phyloP scores from a whole-genome alignment of 64 coral and sea anemone species.

The Orbicella faveolata region DNA sequence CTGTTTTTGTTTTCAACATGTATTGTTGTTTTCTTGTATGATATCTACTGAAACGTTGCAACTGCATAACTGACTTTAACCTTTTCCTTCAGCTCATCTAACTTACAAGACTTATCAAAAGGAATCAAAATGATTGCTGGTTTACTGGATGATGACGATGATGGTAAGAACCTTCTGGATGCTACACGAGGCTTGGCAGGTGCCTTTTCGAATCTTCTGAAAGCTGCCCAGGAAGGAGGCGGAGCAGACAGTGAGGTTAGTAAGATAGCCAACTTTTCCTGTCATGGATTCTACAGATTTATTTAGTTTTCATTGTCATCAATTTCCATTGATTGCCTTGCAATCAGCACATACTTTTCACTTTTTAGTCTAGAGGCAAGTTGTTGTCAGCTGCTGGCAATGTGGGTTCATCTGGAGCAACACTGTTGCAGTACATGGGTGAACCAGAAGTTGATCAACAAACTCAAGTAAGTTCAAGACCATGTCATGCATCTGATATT shows the following conservation, averaged over 20 bases:
- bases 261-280: too few relatives aligned
- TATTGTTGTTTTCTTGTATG: not conserved
- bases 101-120: conserved; percentile 94
- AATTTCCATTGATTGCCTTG: too few relatives aligned
- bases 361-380: conserved; percentile 59
- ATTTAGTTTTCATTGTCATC: too few relatives aligned
- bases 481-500: too few relatives aligned
- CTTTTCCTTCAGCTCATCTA: conserved; percentile 67
- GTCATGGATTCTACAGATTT: too few relatives aligned
- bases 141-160: conserved; percentile 88
- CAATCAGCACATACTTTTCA: not conserved
- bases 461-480: conserved; percentile 59
- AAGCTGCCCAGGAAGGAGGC: conserved; percentile 88
- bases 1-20: not conserved
- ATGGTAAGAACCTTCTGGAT: conserved; percentile 80
- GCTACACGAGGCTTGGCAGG: conserved; percentile 81
- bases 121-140: conserved; percentile 98
- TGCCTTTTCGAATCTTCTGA: conserved; percentile 89
- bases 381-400: conserved; percentile 80
- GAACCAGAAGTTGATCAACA: conserved; percentile 92
- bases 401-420: conserved; percentile 81
- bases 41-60: not conserved
- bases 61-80: not conserved
- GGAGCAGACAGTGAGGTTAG: conserved; percentile 53
- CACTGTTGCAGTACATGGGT: conserved; percentile 90